Evolutionary conservation across 2,113 vertebrate species (phyloP).

Genomic region (Castor canadensis): DNA sequence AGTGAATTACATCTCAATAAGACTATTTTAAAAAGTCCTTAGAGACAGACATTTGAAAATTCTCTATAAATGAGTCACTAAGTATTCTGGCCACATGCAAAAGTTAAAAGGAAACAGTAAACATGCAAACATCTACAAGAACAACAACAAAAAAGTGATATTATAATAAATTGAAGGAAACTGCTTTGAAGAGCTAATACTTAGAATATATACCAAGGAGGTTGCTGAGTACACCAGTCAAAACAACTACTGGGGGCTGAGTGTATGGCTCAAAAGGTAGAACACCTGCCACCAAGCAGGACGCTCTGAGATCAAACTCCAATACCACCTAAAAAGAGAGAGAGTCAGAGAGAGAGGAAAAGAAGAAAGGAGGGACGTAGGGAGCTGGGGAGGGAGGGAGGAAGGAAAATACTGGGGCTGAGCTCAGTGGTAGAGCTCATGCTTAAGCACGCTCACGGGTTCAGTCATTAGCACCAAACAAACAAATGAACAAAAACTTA

Average conservation of each 20-base stretch:
- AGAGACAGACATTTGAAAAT: not conserved
- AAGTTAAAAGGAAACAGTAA: not conserved
- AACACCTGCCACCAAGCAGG: no score
- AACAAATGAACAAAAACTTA: not conserved
- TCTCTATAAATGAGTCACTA: not conserved
- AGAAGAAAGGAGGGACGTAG: no score
- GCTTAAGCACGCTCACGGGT: no score
- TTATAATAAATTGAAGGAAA: not conserved
- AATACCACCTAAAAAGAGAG: no score
- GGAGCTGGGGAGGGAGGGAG: no score
- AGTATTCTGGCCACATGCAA: not conserved
- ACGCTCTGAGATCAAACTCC: no score
- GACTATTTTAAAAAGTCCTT: not conserved
- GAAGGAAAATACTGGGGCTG: not conserved
- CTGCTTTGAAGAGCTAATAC: not conserved
- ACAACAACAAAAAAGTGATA: not conserved
- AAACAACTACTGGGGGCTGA: slow-evolving; percentile 25
- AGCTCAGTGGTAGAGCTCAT: no score
- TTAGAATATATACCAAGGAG: not conserved
- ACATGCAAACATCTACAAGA: not conserved
- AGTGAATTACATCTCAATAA: not conserved
- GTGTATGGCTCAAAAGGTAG: no score
- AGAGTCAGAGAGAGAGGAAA: no score
- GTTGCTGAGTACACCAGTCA: not conserved
- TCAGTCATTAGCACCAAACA: not conserved